Evolutionary conservation across 1,140 invertebrate genomes (phyloP).

Genomic region (Diabrotica undecimpunctata): DNA sequence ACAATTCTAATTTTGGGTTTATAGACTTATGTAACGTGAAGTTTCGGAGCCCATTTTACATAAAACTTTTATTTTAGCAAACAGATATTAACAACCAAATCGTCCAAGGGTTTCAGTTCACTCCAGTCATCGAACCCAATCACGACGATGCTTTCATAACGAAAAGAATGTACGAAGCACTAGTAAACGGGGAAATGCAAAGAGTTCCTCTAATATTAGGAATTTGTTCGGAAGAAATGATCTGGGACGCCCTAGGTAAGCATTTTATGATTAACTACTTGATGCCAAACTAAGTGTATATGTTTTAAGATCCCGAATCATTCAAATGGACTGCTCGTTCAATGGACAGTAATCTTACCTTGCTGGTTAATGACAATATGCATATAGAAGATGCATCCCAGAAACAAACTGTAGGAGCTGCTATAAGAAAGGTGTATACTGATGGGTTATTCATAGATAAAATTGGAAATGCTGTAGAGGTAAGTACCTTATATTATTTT

Average conservation of each 20-base stretch:
- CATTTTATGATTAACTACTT: not conserved
- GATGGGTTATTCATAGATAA: not conserved
- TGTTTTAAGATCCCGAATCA: not conserved
- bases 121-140: conserved; percentile 25
- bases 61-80: not conserved
- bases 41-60: no score
- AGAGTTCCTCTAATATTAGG: conserved; percentile 30
- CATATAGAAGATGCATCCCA: not conserved
- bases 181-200: conserved; percentile 21
- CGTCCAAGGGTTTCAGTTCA: conserved; percentile 2
- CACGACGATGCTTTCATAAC: conserved; percentile 30
- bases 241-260: conserved; percentile 17
- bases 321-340: not conserved
- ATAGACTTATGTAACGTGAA: no score
- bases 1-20: no score
- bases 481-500: not conserved
- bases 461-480: not conserved
- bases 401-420: not conserved
- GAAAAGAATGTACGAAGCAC: conserved; percentile 20
- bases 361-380: conserved; percentile 8
- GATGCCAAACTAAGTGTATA: not conserved
- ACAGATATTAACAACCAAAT: not conserved
- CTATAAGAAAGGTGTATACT: conserved; percentile 3
- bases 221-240: conserved; percentile 30
- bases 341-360: not conserved